Evolutionary conservation across 2,113 vertebrate species (phyloP).

Genomic region (Catharus fuscescens): DNA sequence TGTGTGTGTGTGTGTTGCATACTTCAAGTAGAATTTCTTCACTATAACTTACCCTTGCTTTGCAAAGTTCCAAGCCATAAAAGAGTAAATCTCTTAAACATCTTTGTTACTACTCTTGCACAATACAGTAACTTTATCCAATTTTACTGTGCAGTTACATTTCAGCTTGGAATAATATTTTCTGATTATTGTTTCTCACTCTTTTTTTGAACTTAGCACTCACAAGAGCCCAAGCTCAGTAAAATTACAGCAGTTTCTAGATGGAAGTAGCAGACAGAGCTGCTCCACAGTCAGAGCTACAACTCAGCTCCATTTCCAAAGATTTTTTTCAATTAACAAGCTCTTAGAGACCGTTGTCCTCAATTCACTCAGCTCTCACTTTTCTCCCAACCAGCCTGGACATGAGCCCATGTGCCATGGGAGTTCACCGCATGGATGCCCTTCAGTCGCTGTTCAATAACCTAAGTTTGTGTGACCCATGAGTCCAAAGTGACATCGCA

Average conservation of each 20-base stretch:
- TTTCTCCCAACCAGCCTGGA: constrained; percentile 11
- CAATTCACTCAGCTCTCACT: constrained; percentile 42
- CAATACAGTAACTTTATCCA: background rate
- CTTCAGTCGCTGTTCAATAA: constrained; percentile 46
- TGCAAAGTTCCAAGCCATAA: background rate
- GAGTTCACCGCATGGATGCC: background rate
- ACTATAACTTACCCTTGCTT: background rate
- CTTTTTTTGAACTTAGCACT: background rate
- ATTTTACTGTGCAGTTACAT: background rate
- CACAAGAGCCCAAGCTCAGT: background rate
- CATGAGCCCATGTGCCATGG: background rate
- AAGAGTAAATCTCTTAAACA: background rate
- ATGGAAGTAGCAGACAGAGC: background rate
- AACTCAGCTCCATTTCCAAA: background rate
- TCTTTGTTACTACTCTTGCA: background rate
- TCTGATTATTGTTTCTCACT: background rate
- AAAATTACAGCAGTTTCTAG: background rate
- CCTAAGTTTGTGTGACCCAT: constrained; percentile 38
- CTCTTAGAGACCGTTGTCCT: background rate
- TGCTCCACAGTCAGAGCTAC: background rate
- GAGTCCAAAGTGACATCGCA: constrained; percentile 41
- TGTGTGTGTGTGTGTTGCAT: fast-evolving
- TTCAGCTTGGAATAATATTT: background rate
- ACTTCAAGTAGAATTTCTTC: background rate
- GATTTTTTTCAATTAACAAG: background rate